These are phyloP conservation scores for Papilio gigon DNA, from an alignment of 2,888 invertebrate species.

Conservation along the genomic window DNA sequence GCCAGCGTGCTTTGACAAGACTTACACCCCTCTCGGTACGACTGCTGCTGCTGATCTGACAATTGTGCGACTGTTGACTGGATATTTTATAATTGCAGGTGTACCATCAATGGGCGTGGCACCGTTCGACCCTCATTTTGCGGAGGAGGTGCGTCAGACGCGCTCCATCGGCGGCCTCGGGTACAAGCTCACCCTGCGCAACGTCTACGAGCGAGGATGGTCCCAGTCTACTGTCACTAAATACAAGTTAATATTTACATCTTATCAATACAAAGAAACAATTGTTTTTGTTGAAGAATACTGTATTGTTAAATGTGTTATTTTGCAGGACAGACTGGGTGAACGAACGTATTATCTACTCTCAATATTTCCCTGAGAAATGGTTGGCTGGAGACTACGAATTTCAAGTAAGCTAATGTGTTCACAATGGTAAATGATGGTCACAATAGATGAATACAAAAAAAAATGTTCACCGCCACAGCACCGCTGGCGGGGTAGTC, in stretches of 20 bases:
- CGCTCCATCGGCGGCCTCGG: constrained; percentile 85
- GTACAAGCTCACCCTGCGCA: constrained; percentile 86
- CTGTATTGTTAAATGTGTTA: neutral
- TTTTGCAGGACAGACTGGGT: constrained; percentile 84
- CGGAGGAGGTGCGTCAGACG: constrained; percentile 84
- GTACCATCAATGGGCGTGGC: constrained; percentile 87
- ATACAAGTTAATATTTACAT: constrained; percentile 80
- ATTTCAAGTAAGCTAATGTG: constrained; percentile 62
- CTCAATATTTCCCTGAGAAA: constrained; percentile 93
- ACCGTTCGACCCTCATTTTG: constrained; percentile 90
- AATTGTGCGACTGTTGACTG: neutral
- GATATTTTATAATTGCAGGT: constrained; percentile 73
- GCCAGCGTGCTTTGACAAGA: too few relatives aligned
- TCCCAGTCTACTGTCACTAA: constrained; percentile 88
- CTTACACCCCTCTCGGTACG: too few relatives aligned
- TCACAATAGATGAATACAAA: neutral
- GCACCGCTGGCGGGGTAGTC: too few relatives aligned
- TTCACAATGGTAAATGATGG: constrained; percentile 1
- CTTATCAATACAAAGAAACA: neutral
- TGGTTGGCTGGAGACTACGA: constrained; percentile 84
- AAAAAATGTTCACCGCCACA: too few relatives aligned
- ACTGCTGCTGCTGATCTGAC: too few relatives aligned
- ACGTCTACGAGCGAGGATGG: constrained; percentile 91
- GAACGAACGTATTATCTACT: constrained; percentile 86
- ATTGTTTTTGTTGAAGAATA: neutral